Percentiles rank a stretch among this genome's conserved stretches.
Evolutionary conservation across 1,140 invertebrate species (phyloP).

Genomic region (Drosophila takahashii): DNA sequence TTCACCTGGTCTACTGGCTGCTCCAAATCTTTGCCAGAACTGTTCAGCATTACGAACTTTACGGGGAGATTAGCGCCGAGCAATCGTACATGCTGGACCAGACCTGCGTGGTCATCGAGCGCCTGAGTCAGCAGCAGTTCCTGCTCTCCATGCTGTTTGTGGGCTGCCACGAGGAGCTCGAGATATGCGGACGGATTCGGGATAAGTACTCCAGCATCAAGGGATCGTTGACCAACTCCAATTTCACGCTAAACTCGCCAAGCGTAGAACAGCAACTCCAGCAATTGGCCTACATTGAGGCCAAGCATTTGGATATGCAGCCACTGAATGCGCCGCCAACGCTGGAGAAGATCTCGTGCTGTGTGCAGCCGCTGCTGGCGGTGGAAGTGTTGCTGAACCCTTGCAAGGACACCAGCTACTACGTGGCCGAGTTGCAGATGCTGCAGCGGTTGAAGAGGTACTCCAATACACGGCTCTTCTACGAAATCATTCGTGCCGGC

Average conservation of each 20-base stretch:
- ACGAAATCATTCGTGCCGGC: constrained; percentile 95
- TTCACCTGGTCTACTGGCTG: constrained; percentile 92
- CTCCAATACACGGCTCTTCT: constrained; percentile 90
- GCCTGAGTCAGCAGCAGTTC: constrained; percentile 90
- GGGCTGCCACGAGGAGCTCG: constrained; percentile 89
- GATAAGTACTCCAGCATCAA: constrained; percentile 76
- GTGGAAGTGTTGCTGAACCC: constrained; percentile 91
- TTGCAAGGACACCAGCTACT: constrained; percentile 90
- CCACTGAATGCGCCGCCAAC: constrained; percentile 72
- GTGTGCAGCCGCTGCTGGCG: constrained; percentile 90
- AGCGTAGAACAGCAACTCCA: constrained; percentile 69
- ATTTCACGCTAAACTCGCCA: constrained; percentile 55
- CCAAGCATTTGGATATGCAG: constrained; percentile 69
- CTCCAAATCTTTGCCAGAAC: constrained; percentile 91
- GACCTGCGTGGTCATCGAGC: constrained; percentile 89
- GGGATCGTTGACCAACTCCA: constrained; percentile 67
- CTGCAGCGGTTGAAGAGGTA: constrained; percentile 93
- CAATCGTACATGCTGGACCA: constrained; percentile 89
- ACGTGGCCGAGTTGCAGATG: constrained; percentile 92
- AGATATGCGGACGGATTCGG: constrained; percentile 58
- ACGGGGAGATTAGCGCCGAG: constrained; percentile 85
- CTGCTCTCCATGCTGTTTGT: constrained; percentile 93
- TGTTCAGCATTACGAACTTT: constrained; percentile 86
- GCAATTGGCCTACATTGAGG: constrained; percentile 75
- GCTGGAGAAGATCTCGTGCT: constrained; percentile 89